Evolutionary conservation across 2,113 vertebrate genomes (phyloP), one percentile per base, ranked within the genome.

Genomic region (Rana temporaria): DNA sequence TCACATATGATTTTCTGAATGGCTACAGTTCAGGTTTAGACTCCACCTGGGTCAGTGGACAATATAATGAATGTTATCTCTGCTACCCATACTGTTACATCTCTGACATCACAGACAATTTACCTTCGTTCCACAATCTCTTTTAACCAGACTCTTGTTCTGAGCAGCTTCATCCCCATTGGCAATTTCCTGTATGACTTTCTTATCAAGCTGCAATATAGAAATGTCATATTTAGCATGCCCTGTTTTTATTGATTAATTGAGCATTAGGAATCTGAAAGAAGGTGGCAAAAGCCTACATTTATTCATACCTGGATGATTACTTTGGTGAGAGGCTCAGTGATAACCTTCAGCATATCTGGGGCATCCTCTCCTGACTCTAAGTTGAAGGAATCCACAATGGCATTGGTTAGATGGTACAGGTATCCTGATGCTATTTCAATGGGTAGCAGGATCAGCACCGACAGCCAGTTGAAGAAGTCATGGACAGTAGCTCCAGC

Each of bases 391-490:
- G 94, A 93, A 0, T 95, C 52, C 17, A 99, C 93, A 18, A 98
- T 69, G 2, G 90, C 84, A 2, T 71, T 81, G 52, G 97, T 98
- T 85, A 99, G 90, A 62, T 87, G 88, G 88, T 88, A 98, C 70
- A 99, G 91, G 84, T 96, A 96, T 0, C 94, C 92, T 1, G 96
- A 90, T 81, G 92, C 89, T 0, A 92, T 93, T 88, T 99, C 98
- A 89, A 99, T 32, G 0, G 98, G 98, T 85, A 99, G 65, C 2
- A 99, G 91, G 0, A 95, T 79, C 22, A 99, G 81, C 70, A 99
- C 98, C 0, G 98, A 98, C 0, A 99, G 93, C 97, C 97, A 99
- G 91, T 99, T 99, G 87, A 99, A 99, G 89, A 98, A 99, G 89
- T 98, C 97, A 0, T 99, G 97, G 24, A 99, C 94, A 0, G 97